phyloP scores from a whole-genome alignment of 1,140 invertebrate species.

The Drosophila ohnishii region DNA sequence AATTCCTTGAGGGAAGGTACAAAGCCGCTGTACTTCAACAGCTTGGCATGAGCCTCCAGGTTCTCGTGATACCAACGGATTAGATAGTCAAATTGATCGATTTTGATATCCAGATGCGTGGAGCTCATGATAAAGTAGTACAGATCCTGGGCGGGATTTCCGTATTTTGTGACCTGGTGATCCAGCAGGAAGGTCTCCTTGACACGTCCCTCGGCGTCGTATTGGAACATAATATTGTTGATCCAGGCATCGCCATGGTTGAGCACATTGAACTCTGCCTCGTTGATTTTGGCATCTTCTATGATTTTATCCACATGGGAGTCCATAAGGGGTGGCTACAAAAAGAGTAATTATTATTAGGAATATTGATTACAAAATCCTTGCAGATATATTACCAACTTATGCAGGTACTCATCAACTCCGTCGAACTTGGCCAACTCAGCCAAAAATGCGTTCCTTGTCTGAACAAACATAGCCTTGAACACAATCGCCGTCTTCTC shows the following conservation, averaged over 20 bases:
- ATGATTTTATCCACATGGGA: constrained; percentile 28
- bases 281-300: constrained; percentile 51
- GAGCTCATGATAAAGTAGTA: constrained; percentile 55
- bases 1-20: constrained; percentile 48
- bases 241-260: constrained; percentile 87
- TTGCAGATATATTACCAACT: constrained; percentile 34
- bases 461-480: constrained; percentile 1
- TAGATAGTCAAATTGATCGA: constrained; percentile 53
- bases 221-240: constrained; percentile 87
- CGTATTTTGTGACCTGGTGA: constrained; percentile 49
- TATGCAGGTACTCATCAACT: constrained; percentile 30
- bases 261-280: constrained; percentile 85
- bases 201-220: constrained; percentile 83
- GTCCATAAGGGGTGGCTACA: constrained; percentile 11
- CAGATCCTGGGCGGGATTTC: constrained; percentile 52
- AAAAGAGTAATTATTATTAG: not conserved
- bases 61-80: constrained; percentile 61
- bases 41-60: constrained; percentile 17
- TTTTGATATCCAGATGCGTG: constrained; percentile 44
- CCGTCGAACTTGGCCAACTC: constrained; percentile 19
- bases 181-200: constrained; percentile 84
- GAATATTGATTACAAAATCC: no score
- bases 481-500: constrained; percentile 23
- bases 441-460: not conserved
- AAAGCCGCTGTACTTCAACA: constrained; percentile 45